Evolutionary conservation across 1,140 invertebrate genomes (phyloP).

Genomic region (Mizuhopecten yessoensis): DNA sequence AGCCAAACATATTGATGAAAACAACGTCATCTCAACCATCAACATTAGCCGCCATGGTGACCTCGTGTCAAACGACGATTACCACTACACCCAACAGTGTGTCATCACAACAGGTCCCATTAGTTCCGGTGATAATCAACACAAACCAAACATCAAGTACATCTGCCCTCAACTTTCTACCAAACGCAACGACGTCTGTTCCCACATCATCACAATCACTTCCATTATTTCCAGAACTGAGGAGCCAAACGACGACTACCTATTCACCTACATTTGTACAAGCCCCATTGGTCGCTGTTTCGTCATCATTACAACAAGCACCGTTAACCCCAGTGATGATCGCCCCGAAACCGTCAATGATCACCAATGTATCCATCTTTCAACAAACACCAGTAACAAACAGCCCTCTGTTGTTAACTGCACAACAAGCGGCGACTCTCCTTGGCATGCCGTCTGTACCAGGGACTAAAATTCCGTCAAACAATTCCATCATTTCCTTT

Average conservation of each 20-base stretch:
- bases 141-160: background rate
- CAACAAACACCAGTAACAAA: background rate
- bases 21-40: background rate
- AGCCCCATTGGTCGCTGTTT: too few species aligned
- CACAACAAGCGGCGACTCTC: background rate
- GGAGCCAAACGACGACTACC: too few species aligned
- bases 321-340: background rate
- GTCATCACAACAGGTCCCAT: background rate
- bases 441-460: background rate
- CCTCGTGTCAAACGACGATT: background rate
- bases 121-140: background rate
- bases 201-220: background rate
- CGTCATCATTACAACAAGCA: background rate
- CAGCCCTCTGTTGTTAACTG: background rate
- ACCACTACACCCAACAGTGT: background rate
- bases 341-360: background rate
- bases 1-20: background rate
- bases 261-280: background rate
- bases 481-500: background rate
- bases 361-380: background rate
- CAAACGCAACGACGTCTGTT: background rate
- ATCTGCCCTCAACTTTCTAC: background rate
- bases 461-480: background rate
- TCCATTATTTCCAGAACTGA: background rate
- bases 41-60: background rate